A percentile compares a stretch with the other conserved stretches of the same genome.
Conservation (phyloP, 1,140 invertebrate genomes). For the Diabrotica undecimpunctata region DNA sequence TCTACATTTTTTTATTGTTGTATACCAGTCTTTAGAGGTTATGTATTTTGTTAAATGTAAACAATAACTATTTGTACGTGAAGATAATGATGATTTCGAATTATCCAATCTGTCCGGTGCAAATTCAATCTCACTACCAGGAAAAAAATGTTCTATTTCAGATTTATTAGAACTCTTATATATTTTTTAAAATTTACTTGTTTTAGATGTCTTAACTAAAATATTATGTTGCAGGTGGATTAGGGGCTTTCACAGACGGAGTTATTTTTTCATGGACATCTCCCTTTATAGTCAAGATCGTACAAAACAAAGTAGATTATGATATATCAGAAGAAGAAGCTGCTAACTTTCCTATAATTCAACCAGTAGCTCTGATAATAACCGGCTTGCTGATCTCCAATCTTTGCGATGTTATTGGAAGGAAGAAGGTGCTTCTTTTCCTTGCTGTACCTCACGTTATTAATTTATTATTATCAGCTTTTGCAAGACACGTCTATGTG, state of each 20-base stretch:
- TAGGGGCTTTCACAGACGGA: slow-evolving; percentile 10
- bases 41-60: no score
- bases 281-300: slow-evolving; percentile 12
- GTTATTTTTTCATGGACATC: slow-evolving; percentile 15
- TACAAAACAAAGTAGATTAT: slow-evolving; percentile 13
- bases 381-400: neutral
- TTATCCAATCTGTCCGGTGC: no score
- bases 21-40: no score
- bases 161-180: no score
- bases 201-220: no score
- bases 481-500: neutral
- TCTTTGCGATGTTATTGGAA: neutral
- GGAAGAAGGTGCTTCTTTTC: neutral
- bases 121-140: no score
- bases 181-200: no score
- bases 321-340: slow-evolving; percentile 19
- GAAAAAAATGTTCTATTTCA: no score
- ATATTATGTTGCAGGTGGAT: slow-evolving; percentile 6
- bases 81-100: no score
- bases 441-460: neutral
- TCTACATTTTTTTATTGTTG: no score
- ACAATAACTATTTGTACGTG: no score
- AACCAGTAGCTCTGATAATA: neutral
- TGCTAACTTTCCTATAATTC: slow-evolving; percentile 6
- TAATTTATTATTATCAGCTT: neutral